Conservation (phyloP, 2,113 vertebrate genomes). For the Sturnira hondurensis region DNA sequence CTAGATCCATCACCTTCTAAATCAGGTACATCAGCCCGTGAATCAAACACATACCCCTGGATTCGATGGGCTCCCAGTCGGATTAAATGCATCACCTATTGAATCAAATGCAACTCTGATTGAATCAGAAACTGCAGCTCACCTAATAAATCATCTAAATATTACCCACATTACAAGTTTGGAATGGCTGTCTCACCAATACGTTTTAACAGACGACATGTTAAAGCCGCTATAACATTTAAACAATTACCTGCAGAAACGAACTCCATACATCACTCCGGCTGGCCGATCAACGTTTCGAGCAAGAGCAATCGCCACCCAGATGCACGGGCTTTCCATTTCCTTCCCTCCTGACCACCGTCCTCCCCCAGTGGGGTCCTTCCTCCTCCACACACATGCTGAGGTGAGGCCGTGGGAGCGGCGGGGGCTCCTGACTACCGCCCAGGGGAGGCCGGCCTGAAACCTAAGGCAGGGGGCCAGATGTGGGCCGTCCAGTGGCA, state of each 20-base stretch:
- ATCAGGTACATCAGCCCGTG: slow-evolving; percentile 83
- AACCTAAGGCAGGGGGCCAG: not conserved
- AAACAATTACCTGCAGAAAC: slow-evolving; percentile 79
- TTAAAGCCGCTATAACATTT: slow-evolving; percentile 81
- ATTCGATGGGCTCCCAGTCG: slow-evolving; percentile 77
- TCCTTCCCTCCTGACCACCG: not conserved
- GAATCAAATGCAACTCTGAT: slow-evolving; percentile 83
- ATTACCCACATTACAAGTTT: slow-evolving; percentile 77
- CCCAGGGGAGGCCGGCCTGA: not conserved
- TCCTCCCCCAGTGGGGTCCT: not conserved
- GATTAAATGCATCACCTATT: slow-evolving; percentile 81
- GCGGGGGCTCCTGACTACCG: not conserved
- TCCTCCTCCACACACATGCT: not conserved
- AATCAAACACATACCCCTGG: slow-evolving; percentile 83
- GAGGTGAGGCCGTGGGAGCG: not conserved
- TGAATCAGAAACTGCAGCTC: slow-evolving; percentile 81
- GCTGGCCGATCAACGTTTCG: slow-evolving; percentile 53
- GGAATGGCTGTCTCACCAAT: slow-evolving; percentile 78
- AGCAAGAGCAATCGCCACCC: slow-evolving; percentile 36
- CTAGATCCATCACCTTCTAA: slow-evolving; percentile 85
- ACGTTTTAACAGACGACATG: slow-evolving; percentile 81
- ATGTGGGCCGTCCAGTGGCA: not conserved
- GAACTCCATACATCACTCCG: slow-evolving; percentile 75
- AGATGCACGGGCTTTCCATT: not conserved
- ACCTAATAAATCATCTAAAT: slow-evolving; percentile 85